Base-by-base conservation (phyloP, 2,113 vertebrate genomes). In the Pterocles gutturalis region DNA sequence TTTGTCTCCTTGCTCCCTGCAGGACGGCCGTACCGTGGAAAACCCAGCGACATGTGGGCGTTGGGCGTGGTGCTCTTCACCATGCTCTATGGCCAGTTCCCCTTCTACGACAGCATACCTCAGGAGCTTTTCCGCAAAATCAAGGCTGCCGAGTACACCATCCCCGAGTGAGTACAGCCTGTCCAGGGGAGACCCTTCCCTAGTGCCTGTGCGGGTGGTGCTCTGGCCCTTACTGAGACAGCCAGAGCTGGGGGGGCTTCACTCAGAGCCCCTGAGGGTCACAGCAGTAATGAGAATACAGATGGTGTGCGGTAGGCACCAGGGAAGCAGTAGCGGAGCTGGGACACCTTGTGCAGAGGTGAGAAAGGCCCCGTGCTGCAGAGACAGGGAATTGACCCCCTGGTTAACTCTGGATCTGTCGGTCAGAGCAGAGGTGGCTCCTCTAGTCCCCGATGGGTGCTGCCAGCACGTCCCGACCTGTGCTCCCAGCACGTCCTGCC, bases 51-150 rank as follows among this genome's bases (percentile, higher is more conserved):
- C 98, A 99, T 99, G 99, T 99, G 99, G 99, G 99, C 99, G 0
- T 95, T 99, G 70, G 99, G 99, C 0, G 99, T 99, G 66, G 99
- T 99, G 83, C 99, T 99, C 41, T 99, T 99, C 98, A 99, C 99
- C 94, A 99, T 99, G 99, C 98, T 99, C 4, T 99, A 99, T 1
- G 99, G 99, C 88, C 99, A 99, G 98, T 99, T 99, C 96, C 99
- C 99, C 46, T 99, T 99, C 98, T 99, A 99, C 55, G 99, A 99
- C 98, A 99, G 99, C 98, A 99, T 99, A 98, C 99, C 99, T 91
- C 99, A 99, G 98, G 99, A 99, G 98, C 99, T 99, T 78, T 99
- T 99, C 98, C 99, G 99, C 58, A 99, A 99, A 96, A 99, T 99
- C 98, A 99, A 99, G 98, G 99, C 99, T 41, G 99, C 99, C 0